phyloP scores from a whole-genome alignment of 2,888 invertebrate genomes.

The Scaptomyza parva region DNA sequence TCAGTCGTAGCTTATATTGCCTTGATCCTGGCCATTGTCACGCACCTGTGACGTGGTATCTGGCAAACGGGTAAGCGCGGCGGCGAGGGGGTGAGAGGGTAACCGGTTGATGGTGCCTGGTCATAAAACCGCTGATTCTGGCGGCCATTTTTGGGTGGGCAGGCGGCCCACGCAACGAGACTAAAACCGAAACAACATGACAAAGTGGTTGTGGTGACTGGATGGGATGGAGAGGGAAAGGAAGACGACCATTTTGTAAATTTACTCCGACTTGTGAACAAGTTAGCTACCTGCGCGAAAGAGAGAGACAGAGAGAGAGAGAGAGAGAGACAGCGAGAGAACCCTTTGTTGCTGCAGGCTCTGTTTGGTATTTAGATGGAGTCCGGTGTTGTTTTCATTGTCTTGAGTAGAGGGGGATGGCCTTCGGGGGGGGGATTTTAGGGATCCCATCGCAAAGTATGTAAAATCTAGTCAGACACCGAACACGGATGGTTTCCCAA shows the following conservation, averaged over 20 bases:
- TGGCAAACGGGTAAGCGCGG: constrained; percentile 5
- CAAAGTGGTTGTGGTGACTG: constrained; percentile 3
- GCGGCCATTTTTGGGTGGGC: constrained; percentile 38
- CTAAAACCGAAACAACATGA: constrained; percentile 28
- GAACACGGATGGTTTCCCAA: constrained; percentile 44
- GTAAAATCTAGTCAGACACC: constrained; percentile 51
- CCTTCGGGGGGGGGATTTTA: neutral
- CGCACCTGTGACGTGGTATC: constrained; percentile 45
- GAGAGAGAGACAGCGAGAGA: neutral
- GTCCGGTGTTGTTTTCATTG: neutral
- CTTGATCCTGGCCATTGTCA: constrained; percentile 51
- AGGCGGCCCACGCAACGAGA: constrained; percentile 11
- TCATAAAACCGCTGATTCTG: constrained; percentile 47
- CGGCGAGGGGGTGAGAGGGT: too few species aligned
- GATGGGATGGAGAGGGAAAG: neutral
- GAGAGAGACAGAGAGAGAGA: neutral
- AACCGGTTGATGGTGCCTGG: constrained; percentile 10
- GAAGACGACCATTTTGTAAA: constrained; percentile 40
- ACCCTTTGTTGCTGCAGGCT: constrained; percentile 1
- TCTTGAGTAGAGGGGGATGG: neutral
- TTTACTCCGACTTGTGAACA: constrained; percentile 40
- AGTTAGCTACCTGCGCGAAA: constrained; percentile 10
- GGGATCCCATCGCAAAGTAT: constrained; percentile 28
- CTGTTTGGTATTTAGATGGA: neutral
- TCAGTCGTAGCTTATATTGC: constrained; percentile 38